Evolutionary conservation across 1,140 invertebrate genomes (phyloP).

Genomic region (Microplitis mediator): DNA sequence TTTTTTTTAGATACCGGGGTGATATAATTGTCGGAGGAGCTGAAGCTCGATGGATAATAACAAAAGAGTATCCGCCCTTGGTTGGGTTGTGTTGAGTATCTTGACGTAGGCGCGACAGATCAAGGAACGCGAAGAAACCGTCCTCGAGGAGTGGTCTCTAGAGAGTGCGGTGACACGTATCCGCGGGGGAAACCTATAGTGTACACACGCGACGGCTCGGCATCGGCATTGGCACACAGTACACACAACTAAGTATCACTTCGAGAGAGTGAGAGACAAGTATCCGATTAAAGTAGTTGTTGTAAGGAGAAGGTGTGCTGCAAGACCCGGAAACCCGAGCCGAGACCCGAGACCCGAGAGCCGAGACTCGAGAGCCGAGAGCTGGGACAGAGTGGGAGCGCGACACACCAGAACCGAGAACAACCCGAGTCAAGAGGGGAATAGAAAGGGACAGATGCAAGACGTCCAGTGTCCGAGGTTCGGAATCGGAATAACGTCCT

Average conservation of each 20-base stretch:
- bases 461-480: slow-evolving; percentile 17
- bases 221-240: not conserved
- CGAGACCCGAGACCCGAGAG: slow-evolving; percentile 2
- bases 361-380: not conserved
- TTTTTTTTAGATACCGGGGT: too few relatives aligned
- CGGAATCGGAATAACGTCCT: not conserved
- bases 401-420: slow-evolving; percentile 4
- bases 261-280: not conserved
- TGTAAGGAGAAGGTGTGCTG: slow-evolving; percentile 14
- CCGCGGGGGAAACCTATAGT: not conserved
- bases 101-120: slow-evolving; percentile 9
- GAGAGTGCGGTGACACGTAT: slow-evolving; percentile 23
- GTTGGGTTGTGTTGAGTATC: slow-evolving; percentile 8
- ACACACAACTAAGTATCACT: too few relatives aligned
- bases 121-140: slow-evolving; percentile 16
- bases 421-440: slow-evolving; percentile 12
- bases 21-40: too few relatives aligned
- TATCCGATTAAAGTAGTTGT: not conserved
- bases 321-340: slow-evolving; percentile 17
- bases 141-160: slow-evolving; percentile 14
- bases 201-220: not conserved
- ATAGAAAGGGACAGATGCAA: slow-evolving; percentile 24
- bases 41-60: not conserved
- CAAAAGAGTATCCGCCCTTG: not conserved
- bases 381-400: slow-evolving; percentile 15